phyloP scores from a whole-genome alignment of 2,797 vertebrate genomes.

The Falco novaeseelandiae region DNA sequence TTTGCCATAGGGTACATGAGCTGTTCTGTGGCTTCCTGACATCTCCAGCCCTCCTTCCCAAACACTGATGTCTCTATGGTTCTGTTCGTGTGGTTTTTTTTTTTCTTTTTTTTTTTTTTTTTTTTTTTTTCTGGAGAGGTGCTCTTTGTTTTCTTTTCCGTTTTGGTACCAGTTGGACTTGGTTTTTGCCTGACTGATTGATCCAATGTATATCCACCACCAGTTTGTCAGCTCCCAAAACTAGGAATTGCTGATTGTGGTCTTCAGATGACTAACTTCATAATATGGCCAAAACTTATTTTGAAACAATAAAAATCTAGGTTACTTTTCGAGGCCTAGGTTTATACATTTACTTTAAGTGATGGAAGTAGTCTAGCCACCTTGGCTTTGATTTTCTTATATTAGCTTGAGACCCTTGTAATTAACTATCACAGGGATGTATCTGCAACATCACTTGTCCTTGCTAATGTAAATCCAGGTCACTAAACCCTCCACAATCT shows the following conservation, averaged over 20 bases:
- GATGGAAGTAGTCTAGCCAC: neutral
- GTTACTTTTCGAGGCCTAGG: neutral
- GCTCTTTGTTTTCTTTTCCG: neutral
- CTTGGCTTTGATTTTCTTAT: neutral
- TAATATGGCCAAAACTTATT: neutral
- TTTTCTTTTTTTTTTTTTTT: neutral
- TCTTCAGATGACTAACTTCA: neutral
- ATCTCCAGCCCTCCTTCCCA: neutral
- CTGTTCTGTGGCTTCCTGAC: neutral
- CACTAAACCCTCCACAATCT: neutral
- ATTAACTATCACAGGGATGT: neutral
- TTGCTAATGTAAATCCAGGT: neutral
- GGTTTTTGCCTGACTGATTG: neutral
- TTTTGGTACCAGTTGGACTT: neutral
- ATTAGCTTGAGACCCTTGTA: neutral
- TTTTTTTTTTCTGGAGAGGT: neutral
- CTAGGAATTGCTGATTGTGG: neutral
- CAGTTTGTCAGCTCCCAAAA: accelerated
- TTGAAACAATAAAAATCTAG: neutral
- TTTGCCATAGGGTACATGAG: neutral
- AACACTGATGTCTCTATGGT: neutral
- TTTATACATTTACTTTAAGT: neutral
- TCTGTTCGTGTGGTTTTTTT: neutral
- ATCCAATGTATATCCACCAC: neutral
- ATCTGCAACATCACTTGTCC: neutral